phyloP scores from a whole-genome alignment of 64 coral and sea anemone species.

The Pocillopora verrucosa region DNA sequence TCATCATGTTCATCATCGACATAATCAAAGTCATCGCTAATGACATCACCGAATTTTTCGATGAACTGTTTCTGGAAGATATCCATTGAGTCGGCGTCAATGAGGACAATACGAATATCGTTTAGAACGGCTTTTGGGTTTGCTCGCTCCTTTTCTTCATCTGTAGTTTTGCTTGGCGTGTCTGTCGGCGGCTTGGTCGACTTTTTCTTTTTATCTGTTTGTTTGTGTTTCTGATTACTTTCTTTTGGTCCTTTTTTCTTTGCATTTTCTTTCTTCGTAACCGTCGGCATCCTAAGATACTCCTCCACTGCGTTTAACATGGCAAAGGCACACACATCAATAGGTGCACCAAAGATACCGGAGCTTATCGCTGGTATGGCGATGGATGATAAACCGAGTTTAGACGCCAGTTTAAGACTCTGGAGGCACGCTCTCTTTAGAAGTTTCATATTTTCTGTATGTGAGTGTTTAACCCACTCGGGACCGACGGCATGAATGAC shows the following conservation, averaged over 20 bases:
- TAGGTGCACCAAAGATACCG: conserved; percentile 74
- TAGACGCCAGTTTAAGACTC: conserved; percentile 47
- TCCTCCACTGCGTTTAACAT: conserved; percentile 64
- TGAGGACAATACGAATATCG: conserved; percentile 73
- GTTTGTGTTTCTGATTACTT: neutral
- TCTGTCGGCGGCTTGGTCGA: neutral
- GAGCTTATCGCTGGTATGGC: conserved; percentile 81
- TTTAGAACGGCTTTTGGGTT: neutral
- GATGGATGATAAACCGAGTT: conserved; percentile 49
- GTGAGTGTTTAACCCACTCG: conserved; percentile 28
- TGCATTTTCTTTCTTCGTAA: neutral
- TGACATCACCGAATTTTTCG: conserved; percentile 7
- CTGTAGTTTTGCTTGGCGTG: neutral
- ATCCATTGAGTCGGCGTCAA: conserved; percentile 53
- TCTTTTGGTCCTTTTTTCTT: neutral
- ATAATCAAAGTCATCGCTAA: neutral
- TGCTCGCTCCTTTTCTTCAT: neutral
- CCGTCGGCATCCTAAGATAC: neutral
- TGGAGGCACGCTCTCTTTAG: conserved; percentile 50
- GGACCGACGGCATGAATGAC: conserved; percentile 82
- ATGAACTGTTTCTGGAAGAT: conserved; percentile 56
- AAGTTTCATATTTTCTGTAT: conserved; percentile 27
- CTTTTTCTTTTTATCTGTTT: neutral
- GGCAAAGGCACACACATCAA: conserved; percentile 50
- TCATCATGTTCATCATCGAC: neutral